Evolutionary conservation across 2,797 vertebrate genomes (phyloP).

Genomic region (Spondyliosoma cantharus): DNA sequence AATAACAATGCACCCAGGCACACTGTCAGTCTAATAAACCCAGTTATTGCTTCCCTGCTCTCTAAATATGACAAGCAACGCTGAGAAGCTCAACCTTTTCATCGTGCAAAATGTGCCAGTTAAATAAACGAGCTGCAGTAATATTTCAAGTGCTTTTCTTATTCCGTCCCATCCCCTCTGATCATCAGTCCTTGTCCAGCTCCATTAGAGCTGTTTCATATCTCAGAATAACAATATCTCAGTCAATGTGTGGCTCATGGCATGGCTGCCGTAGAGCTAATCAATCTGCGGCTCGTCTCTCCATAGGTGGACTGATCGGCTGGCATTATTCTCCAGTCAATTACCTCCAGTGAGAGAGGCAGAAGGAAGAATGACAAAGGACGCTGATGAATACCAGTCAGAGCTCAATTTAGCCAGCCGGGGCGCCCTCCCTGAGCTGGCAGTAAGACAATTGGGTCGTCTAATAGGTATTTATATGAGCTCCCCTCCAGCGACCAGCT

Average conservation of each 20-base stretch:
- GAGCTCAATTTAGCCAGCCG: constrained; percentile 78
- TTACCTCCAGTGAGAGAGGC: constrained; percentile 78
- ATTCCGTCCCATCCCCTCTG: constrained; percentile 66
- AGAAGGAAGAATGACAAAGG: constrained; percentile 77
- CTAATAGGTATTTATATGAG: constrained; percentile 83
- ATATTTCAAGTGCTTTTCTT: constrained; percentile 67
- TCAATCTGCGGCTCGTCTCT: constrained; percentile 75
- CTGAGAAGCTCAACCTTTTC: constrained; percentile 65
- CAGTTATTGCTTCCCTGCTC: constrained; percentile 61
- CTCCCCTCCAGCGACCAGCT: constrained; percentile 64
- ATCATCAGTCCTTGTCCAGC: constrained; percentile 76
- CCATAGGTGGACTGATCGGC: constrained; percentile 78
- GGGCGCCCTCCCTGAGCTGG: constrained; percentile 69
- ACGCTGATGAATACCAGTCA: constrained; percentile 81
- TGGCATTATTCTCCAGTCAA: constrained; percentile 83
- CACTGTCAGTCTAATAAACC: constrained; percentile 64
- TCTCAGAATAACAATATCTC: constrained; percentile 77
- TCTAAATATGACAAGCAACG: constrained; percentile 65
- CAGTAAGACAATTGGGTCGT: constrained; percentile 80
- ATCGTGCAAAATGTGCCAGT: constrained; percentile 67
- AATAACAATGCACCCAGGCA: constrained; percentile 48
- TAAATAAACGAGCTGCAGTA: constrained; percentile 65
- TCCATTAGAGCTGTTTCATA: constrained; percentile 77
- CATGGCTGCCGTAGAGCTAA: constrained; percentile 55
- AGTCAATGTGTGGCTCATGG: constrained; percentile 42